phyloP scores from a whole-genome alignment of 2,888 invertebrate genomes.

The Cylloceria caligata region DNA sequence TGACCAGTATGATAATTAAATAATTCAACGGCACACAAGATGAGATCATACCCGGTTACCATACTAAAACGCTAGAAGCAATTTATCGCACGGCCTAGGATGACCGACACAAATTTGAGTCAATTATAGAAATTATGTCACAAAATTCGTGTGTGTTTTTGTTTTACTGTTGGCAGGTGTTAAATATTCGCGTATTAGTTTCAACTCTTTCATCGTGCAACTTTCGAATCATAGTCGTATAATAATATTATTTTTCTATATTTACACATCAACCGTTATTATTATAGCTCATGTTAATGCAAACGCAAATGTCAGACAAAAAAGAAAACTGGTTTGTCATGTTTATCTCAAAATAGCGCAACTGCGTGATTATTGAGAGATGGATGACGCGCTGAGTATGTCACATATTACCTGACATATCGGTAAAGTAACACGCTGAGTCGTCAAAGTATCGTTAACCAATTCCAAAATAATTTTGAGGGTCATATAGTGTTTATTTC shows the following conservation, averaged over 20 bases:
- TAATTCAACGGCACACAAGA: neutral
- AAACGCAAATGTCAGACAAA: neutral
- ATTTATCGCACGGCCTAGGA: neutral
- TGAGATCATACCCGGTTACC: neutral
- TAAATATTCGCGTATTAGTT: neutral
- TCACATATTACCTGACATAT: too few species aligned
- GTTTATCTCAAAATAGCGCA: neutral
- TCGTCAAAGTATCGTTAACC: too few species aligned
- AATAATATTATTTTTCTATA: neutral
- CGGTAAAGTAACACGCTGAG: too few species aligned
- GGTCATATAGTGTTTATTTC: too few species aligned
- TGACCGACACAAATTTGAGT: neutral
- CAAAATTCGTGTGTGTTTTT: neutral
- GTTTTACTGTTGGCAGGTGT: neutral
- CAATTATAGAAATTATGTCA: neutral
- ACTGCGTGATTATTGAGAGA: too few species aligned
- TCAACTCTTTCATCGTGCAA: neutral
- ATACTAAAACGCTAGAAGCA: neutral
- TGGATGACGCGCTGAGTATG: too few species aligned
- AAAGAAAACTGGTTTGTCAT: neutral
- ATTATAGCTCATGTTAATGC: too few species aligned
- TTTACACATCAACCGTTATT: too few species aligned
- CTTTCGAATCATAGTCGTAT: neutral
- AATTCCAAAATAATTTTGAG: too few species aligned
- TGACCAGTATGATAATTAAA: constrained; percentile 14